Conservation (phyloP, 2,797 vertebrate genomes). For the Discoglossus pictus region DNA sequence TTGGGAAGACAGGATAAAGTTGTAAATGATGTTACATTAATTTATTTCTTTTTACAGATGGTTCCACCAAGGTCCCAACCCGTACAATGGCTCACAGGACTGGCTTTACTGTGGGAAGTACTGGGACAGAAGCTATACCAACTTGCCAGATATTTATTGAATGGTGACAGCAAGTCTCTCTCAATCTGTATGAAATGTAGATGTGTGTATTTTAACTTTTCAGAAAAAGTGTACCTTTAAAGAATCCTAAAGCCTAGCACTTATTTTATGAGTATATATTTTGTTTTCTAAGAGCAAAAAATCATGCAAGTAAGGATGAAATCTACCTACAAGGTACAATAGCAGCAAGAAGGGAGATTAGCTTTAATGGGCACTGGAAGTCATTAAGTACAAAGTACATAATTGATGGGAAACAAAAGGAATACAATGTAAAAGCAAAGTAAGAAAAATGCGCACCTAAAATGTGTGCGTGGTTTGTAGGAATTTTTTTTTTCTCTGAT, state of each 20-base stretch:
- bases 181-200: constrained; percentile 36
- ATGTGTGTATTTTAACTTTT: constrained; percentile 38
- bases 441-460: too few relatives aligned
- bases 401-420: too few relatives aligned
- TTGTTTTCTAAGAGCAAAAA: constrained; percentile 9
- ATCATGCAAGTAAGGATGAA: constrained; percentile 6
- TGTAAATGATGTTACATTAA: too few relatives aligned
- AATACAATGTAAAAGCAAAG: too few relatives aligned
- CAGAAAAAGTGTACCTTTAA: constrained; percentile 33
- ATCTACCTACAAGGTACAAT: background rate
- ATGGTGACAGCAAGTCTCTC: constrained; percentile 31
- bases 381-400: background rate
- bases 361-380: constrained; percentile 5
- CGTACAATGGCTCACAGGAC: constrained; percentile 89
- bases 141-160: constrained; percentile 95
- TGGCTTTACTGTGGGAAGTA: constrained; percentile 94
- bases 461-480: background rate
- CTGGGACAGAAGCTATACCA: constrained; percentile 92
- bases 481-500: constrained; percentile 1
- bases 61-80: constrained; percentile 93
- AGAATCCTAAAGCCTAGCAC: constrained; percentile 25
- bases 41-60: constrained; percentile 75
- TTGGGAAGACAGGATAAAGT: too few relatives aligned
- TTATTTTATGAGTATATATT: constrained; percentile 25
- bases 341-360: background rate